Evolutionary conservation across 2,888 invertebrate species (phyloP), one percentile per base, ranked within the genome.

Genomic region (Conus canariensis): DNA sequence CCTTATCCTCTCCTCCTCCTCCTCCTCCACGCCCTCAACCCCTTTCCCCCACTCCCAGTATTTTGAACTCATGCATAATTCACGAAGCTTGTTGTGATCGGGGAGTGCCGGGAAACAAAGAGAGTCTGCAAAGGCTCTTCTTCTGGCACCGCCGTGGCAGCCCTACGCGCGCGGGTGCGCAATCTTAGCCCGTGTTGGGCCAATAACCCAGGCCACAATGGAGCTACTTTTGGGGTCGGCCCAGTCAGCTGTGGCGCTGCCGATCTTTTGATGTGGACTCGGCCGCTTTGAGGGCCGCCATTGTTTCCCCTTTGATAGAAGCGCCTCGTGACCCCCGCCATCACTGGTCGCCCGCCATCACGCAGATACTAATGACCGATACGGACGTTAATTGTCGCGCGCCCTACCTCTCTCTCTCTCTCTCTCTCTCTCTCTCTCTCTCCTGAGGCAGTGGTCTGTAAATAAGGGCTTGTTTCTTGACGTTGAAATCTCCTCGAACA

Each of bases 221-320:
- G 58, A 4, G 12, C 58, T n/a, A 80, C 25, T 87, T 67, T 19
- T 22, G 87, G 87, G 67, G 45, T 45, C n/a, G 19, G 67, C 64
- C n/a, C 74, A n/a, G 12, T 87, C 87, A 74, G 19, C 87, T 64
- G 58, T 74, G 74, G 8, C 8, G 58, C n/a, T 56, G 59, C 25
- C 60, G 25, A 19, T 10, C 5, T 74, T 87, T 87, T 87, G 87
- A 87, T 87, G 87, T 87, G 87, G 87, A 87, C 74, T 25, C 85
- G 19, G 14, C 16, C 58, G 45, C 67, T 86, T 67, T 86, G 16
- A 25, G 9, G 60, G 60, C 60, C 64, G 60, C 64, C 82, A 83
- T 83, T 83, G 82, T 83, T 58, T 30, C 25, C 85, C 59, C 59
- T 30, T 14, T 30, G 86, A 19, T 12, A 67, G 67, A 67, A 19